phyloP scores from a whole-genome alignment of 92 coral and sea anemone genomes.

The Galaxea fascicularis region DNA sequence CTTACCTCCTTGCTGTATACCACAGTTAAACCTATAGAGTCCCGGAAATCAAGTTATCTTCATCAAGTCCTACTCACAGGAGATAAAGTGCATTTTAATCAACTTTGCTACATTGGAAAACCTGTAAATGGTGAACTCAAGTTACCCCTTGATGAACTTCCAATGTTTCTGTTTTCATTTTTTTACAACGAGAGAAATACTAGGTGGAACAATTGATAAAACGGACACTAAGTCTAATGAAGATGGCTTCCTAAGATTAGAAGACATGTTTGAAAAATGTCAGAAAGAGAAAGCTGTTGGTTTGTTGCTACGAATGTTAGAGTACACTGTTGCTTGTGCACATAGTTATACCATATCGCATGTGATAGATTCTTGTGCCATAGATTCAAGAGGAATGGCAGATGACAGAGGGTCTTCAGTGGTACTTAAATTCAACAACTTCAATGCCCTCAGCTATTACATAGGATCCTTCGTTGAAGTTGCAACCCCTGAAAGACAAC shows the following conservation, averaged over 20 bases:
- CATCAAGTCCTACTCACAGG: constrained; percentile 8
- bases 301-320: background rate
- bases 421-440: constrained; percentile 7
- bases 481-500: background rate
- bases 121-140: background rate
- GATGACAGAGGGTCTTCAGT: constrained; percentile 13
- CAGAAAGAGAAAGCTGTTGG: no score
- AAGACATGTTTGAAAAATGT: no score
- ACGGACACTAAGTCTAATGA: background rate
- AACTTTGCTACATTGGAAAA: background rate
- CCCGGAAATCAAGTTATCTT: background rate
- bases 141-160: constrained; percentile 18
- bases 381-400: constrained; percentile 13
- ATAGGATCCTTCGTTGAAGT: constrained; percentile 6
- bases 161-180: background rate
- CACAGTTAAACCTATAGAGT: background rate
- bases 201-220: background rate
- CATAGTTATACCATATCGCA: constrained; percentile 4
- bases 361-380: constrained; percentile 9
- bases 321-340: constrained; percentile 1
- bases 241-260: background rate
- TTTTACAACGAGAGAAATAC: background rate
- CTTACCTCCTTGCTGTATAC: background rate
- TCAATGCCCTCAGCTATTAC: background rate
- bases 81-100: background rate